These are phyloP conservation scores for Pinna nobilis DNA, from an alignment of 1,140 invertebrate species.

Conservation along the genomic window DNA sequence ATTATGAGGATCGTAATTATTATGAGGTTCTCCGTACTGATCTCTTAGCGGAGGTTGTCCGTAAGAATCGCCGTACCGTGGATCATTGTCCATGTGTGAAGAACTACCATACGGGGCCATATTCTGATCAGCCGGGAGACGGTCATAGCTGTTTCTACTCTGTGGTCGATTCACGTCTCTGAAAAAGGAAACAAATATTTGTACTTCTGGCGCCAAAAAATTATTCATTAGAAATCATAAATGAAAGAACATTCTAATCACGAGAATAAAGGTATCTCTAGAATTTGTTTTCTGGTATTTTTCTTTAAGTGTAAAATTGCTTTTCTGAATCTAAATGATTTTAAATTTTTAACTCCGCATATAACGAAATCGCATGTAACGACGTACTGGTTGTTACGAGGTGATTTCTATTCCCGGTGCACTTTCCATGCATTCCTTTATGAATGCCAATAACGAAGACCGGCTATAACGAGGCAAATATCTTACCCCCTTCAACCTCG, in stretches of 20 bases:
- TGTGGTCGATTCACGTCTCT: constrained; percentile 48
- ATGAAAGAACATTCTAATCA: not conserved
- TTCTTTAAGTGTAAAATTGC: too few relatives aligned
- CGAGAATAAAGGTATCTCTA: not conserved
- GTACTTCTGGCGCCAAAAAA: not conserved
- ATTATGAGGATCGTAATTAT: constrained; percentile 14
- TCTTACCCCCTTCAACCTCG: too few relatives aligned
- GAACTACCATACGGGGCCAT: constrained; percentile 13
- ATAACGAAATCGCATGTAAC: too few relatives aligned
- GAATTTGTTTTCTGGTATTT: too few relatives aligned
- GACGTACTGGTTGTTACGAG: too few relatives aligned
- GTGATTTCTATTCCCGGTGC: too few relatives aligned
- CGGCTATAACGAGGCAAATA: too few relatives aligned
- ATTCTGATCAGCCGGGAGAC: constrained; percentile 26
- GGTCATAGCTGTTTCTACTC: constrained; percentile 45
- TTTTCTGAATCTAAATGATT: too few relatives aligned
- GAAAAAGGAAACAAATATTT: constrained; percentile 8
- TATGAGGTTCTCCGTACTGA: constrained; percentile 7
- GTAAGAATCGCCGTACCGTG: constrained; percentile 38
- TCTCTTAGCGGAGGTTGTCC: constrained; percentile 36
- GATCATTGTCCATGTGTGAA: constrained; percentile 17
- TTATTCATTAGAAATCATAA: not conserved
- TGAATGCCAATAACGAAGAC: too few relatives aligned
- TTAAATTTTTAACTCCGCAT: too few relatives aligned
- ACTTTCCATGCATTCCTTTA: too few relatives aligned